phyloP scores from a whole-genome alignment of 2,888 invertebrate genomes.

The Ennomos erosarius region DNA sequence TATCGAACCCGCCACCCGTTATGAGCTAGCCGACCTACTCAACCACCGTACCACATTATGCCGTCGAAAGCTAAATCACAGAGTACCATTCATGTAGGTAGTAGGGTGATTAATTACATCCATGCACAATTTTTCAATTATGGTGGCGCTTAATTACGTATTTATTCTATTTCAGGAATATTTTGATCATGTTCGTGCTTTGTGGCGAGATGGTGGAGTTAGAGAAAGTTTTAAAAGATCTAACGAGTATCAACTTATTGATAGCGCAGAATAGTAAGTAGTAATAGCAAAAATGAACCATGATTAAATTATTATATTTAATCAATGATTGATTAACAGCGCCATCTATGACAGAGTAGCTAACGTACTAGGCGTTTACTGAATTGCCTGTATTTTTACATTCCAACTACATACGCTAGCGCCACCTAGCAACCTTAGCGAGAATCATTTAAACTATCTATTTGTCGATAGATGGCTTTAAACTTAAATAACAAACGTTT shows the following conservation, averaged over 20 bases:
- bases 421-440: too few species aligned
- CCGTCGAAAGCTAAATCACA: too few species aligned
- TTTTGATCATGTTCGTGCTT: constrained; percentile 86
- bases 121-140: too few species aligned
- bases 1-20: too few species aligned
- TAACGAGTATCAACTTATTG: constrained; percentile 92
- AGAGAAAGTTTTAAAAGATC: constrained; percentile 88
- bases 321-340: background rate
- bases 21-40: too few species aligned
- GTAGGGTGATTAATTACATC: too few species aligned
- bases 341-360: constrained; percentile 33
- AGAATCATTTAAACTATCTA: background rate
- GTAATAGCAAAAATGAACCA: background rate
- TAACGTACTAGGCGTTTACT: background rate
- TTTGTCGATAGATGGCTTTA: constrained; percentile 33
- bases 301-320: too few species aligned
- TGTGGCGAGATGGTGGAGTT: constrained; percentile 90
- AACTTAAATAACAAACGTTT: background rate
- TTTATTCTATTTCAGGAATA: constrained; percentile 85
- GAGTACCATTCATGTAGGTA: too few species aligned
- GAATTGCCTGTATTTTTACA: constrained; percentile 3
- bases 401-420: background rate
- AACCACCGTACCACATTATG: too few species aligned
- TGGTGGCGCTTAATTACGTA: too few species aligned
- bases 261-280: constrained; percentile 93